Conservation (phyloP, 2,113 vertebrate species). For the Mesembrinibis cayennensis region DNA sequence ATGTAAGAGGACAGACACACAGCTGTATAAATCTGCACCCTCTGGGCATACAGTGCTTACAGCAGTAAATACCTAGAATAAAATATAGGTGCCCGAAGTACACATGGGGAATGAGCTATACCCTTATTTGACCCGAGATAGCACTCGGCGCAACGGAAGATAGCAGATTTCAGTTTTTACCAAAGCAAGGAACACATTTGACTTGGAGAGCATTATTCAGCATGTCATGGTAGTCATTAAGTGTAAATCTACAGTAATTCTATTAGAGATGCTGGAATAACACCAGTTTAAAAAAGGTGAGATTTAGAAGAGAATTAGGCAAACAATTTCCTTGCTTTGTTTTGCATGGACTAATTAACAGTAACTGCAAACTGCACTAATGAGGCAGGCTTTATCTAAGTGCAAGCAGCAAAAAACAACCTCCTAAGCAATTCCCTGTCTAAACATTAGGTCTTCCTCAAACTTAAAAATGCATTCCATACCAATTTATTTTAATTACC, state of each 20-base stretch:
- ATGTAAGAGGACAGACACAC: neutral
- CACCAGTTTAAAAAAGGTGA: neutral
- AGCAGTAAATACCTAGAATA: neutral
- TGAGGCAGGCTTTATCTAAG: neutral
- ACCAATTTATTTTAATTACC: slow-evolving; percentile 46
- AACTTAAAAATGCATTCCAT: slow-evolving; percentile 33
- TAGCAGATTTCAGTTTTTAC: neutral
- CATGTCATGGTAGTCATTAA: neutral
- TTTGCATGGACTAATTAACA: slow-evolving; percentile 36
- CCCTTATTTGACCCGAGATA: neutral
- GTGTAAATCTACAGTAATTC: neutral
- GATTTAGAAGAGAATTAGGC: neutral
- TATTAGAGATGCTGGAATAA: neutral
- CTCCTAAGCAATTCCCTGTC: slow-evolving; percentile 10
- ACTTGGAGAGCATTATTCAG: neutral
- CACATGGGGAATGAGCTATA: neutral
- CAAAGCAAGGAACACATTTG: neutral
- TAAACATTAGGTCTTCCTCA: slow-evolving; percentile 24
- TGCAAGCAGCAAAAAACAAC: neutral
- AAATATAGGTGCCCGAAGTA: neutral
- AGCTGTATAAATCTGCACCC: neutral
- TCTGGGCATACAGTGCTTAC: neutral
- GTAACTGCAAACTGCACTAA: neutral
- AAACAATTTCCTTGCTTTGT: neutral
- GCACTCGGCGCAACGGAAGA: neutral